These are phyloP conservation scores for Gallinago solitaria DNA, from an alignment of 2,797 vertebrate genomes.

Conservation along the genomic window DNA sequence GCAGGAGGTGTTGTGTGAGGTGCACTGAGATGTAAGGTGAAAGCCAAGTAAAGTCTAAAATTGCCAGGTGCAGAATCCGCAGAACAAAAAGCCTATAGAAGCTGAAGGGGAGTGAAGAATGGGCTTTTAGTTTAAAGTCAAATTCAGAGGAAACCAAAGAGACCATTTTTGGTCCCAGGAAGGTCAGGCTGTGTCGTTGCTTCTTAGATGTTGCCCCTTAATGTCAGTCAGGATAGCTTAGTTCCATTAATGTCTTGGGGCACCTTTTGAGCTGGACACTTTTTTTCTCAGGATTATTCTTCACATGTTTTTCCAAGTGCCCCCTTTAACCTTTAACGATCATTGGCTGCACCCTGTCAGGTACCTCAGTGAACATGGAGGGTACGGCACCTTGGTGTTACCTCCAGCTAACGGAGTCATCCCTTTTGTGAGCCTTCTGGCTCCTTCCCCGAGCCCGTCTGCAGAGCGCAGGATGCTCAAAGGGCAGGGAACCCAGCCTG, in stretches of 20 bases:
- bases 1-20: background rate
- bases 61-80: background rate
- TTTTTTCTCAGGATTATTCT: background rate
- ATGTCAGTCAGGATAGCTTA: background rate
- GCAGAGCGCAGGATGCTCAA: background rate
- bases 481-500: background rate
- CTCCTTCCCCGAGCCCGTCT: background rate
- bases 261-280: background rate
- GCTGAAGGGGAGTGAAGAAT: background rate
- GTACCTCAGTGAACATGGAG: background rate
- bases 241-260: background rate
- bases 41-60: background rate
- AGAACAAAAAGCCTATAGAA: background rate
- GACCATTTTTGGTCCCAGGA: background rate
- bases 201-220: background rate
- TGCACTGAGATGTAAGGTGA: background rate
- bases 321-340: background rate
- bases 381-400: fast-evolving
- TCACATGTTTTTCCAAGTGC: background rate
- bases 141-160: background rate
- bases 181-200: background rate
- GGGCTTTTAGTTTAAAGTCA: background rate
- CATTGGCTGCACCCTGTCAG: background rate
- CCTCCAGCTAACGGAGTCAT: background rate
- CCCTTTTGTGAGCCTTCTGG: background rate